Evolutionary conservation across 2,797 vertebrate species (phyloP).

Genomic region (Chloroceryle inda): DNA sequence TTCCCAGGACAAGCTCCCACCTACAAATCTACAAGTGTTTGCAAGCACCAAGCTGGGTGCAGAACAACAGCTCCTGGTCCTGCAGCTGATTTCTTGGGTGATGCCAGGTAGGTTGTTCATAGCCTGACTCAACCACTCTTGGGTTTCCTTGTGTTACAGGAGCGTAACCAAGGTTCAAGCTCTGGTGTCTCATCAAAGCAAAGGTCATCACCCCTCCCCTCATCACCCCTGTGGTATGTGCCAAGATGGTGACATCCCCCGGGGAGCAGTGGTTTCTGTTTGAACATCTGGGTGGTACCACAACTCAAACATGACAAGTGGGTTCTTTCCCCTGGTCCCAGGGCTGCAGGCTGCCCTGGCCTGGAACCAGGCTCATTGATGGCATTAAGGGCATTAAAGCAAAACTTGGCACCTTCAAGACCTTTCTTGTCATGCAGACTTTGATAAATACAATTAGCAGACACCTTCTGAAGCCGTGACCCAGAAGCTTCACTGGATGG

Average conservation of each 20-base stretch:
- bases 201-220: neutral
- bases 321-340: neutral
- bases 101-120: neutral
- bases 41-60: neutral
- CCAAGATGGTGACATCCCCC: accelerated
- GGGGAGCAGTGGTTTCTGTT: neutral
- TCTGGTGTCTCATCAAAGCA: neutral
- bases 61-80: neutral
- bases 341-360: neutral
- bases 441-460: neutral
- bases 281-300: neutral
- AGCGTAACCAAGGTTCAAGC: accelerated
- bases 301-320: neutral
- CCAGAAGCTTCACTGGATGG: neutral
- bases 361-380: neutral
- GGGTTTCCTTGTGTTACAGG: neutral
- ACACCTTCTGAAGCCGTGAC: neutral
- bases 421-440: neutral
- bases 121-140: conserved; percentile 26
- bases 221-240: accelerated
- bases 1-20: neutral
- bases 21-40: neutral
- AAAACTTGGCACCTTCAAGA: neutral
- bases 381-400: accelerated
- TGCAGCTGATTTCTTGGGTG: neutral